Percentiles rank a stretch among this genome's conserved stretches.
These are phyloP conservation scores for Rhagonycha lutea DNA, from an alignment of 2,888 invertebrate genomes.

Conservation along the genomic window DNA sequence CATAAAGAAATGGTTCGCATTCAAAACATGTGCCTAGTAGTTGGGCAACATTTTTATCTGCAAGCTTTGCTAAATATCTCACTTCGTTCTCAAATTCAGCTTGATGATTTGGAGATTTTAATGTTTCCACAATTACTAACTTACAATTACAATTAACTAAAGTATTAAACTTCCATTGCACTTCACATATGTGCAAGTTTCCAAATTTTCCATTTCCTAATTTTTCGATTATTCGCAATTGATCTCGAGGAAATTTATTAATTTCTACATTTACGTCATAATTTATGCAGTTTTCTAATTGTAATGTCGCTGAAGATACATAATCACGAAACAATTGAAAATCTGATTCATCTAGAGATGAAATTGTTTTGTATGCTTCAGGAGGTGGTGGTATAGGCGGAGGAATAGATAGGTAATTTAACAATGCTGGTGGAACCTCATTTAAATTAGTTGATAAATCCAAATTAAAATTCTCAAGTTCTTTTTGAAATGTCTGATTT, in stretches of 20 bases:
- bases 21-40: constrained; percentile 74
- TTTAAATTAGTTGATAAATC: constrained; percentile 47
- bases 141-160: constrained; percentile 49
- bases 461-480: constrained; percentile 56
- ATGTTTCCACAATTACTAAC: constrained; percentile 74
- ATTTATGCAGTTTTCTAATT: constrained; percentile 59
- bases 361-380: constrained; percentile 65
- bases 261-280: constrained; percentile 58
- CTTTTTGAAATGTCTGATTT: constrained; percentile 57
- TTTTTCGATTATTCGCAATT: constrained; percentile 75
- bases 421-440: constrained; percentile 57
- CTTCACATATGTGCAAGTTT: constrained; percentile 71
- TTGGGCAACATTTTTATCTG: constrained; percentile 73
- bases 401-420: constrained; percentile 63
- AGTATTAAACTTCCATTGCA: constrained; percentile 42
- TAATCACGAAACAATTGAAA: constrained; percentile 51
- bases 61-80: constrained; percentile 68
- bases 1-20: constrained; percentile 75
- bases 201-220: constrained; percentile 79
- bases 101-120: constrained; percentile 65
- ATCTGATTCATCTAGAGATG: constrained; percentile 52
- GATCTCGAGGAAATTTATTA: constrained; percentile 71
- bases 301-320: constrained; percentile 46
- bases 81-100: constrained; percentile 75
- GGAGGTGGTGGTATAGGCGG: constrained; percentile 70